A percentile compares a stretch with the other conserved stretches of the same genome.
These are phyloP conservation scores for Oligia strigilis DNA, from an alignment of 2,888 invertebrate species.

Conservation along the genomic window DNA sequence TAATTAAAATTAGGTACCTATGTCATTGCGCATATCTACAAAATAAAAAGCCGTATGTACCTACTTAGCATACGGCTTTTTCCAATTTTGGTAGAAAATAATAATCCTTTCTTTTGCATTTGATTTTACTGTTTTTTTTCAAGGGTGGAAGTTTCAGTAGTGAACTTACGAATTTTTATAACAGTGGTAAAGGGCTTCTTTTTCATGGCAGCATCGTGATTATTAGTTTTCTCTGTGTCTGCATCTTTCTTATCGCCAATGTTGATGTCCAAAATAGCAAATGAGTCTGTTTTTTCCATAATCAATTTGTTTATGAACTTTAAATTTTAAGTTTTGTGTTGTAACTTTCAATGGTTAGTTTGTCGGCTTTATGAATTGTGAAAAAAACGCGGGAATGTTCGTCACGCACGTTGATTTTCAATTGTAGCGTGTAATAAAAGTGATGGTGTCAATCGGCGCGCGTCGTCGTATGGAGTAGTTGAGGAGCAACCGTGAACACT, in stretches of 20 bases:
- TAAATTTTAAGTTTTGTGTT: slow-evolving; percentile 2
- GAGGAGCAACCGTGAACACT: slow-evolving; percentile 18
- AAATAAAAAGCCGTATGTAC: not conserved
- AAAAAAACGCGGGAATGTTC: slow-evolving; percentile 47
- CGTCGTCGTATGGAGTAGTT: slow-evolving; percentile 28
- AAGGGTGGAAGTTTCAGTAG: not conserved
- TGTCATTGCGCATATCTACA: not conserved
- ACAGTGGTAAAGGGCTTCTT: slow-evolving; percentile 78
- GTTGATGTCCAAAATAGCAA: slow-evolving; percentile 83
- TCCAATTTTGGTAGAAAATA: not conserved
- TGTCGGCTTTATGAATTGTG: slow-evolving; percentile 15
- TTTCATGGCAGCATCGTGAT: slow-evolving; percentile 72
- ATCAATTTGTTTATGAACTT: slow-evolving; percentile 33
- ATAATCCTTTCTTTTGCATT: not conserved
- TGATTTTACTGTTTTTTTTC: not conserved
- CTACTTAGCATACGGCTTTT: not conserved
- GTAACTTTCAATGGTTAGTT: slow-evolving; percentile 4
- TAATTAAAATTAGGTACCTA: slow-evolving; percentile 13
- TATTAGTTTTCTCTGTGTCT: slow-evolving; percentile 63
- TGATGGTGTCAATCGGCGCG: slow-evolving; percentile 23
- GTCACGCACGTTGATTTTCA: slow-evolving; percentile 40
- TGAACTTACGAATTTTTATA: slow-evolving; percentile 85
- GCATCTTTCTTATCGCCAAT: slow-evolving; percentile 75
- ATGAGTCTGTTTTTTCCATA: slow-evolving; percentile 84
- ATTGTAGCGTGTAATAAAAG: slow-evolving; percentile 26